These are phyloP conservation scores for Camptogramma bilineatum DNA, from an alignment of 2,888 invertebrate genomes.

Conservation along the genomic window DNA sequence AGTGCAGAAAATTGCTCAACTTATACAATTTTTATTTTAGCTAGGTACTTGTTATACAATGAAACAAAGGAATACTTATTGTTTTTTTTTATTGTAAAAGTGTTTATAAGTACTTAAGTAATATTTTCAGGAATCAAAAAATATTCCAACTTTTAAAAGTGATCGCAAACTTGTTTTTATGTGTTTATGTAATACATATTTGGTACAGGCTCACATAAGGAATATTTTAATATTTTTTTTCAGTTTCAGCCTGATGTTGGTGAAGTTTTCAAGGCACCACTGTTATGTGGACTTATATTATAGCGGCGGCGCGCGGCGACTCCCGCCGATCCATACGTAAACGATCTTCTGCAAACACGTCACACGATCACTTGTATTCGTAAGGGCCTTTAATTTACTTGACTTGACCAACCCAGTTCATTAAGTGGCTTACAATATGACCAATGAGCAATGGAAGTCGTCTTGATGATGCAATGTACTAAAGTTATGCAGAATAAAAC, in stretches of 20 bases:
- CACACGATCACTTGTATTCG: conserved; percentile 62
- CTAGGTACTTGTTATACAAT: no score
- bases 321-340: conserved; percentile 73
- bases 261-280: conserved; percentile 39
- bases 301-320: conserved; percentile 89
- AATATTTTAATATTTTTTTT: not conserved
- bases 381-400: conserved; percentile 51
- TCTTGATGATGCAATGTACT: not conserved
- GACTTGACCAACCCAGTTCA: conserved; percentile 14
- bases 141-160: no score
- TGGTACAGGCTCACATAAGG: no score
- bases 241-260: conserved; percentile 49
- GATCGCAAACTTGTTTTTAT: no score
- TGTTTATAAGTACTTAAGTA: no score
- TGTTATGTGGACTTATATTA: conserved; percentile 90
- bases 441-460: not conserved
- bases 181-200: no score
- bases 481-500: no score
- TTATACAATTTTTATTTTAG: no score
- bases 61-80: no score
- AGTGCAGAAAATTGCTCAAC: no score
- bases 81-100: no score
- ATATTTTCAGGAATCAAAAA: no score
- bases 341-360: conserved; percentile 51
- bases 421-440: not conserved